phyloP scores from a whole-genome alignment of 1,140 invertebrate genomes.

The Sarcophaga bullata region DNA sequence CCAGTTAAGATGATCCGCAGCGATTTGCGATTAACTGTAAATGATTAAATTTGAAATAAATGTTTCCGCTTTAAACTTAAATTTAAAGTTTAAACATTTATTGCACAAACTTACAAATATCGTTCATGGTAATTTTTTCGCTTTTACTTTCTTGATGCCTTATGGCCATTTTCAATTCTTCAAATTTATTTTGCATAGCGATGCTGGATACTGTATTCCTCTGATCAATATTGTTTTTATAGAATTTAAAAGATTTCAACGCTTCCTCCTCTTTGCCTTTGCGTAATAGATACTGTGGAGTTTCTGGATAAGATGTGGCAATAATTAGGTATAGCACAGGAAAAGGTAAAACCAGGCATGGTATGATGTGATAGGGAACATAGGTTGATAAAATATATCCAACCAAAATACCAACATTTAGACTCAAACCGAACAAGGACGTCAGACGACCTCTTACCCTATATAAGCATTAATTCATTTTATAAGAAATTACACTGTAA shows the following conservation, averaged over 20 bases:
- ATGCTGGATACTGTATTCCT: slow-evolving; percentile 44
- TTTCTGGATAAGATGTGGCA: slow-evolving; percentile 54
- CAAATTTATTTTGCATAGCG: slow-evolving; percentile 45
- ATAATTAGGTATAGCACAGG: slow-evolving; percentile 52
- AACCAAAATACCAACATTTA: slow-evolving; percentile 56
- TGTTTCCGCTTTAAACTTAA: neutral
- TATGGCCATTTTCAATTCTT: slow-evolving; percentile 53
- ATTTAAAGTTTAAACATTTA: neutral
- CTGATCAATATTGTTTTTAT: slow-evolving; percentile 49
- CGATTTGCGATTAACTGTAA: slow-evolving; percentile 52
- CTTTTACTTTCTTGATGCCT: slow-evolving; percentile 49
- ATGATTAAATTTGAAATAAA: slow-evolving; percentile 7
- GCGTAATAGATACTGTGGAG: slow-evolving; percentile 55
- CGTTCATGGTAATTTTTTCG: slow-evolving; percentile 36
- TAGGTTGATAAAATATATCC: slow-evolving; percentile 56
- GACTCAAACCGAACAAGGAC: slow-evolving; percentile 53
- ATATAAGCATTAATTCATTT: neutral
- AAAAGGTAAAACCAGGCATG: slow-evolving; percentile 50
- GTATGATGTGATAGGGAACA: slow-evolving; percentile 56
- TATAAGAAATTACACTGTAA: neutral
- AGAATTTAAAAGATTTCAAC: slow-evolving; percentile 52
- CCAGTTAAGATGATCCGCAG: slow-evolving; percentile 52
- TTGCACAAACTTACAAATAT: slow-evolving; percentile 55
- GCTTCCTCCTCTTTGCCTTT: slow-evolving; percentile 50
- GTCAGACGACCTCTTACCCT: slow-evolving; percentile 59